These are phyloP conservation scores for Labroides dimidiatus DNA, from an alignment of 2,797 vertebrate genomes.

Conservation along the genomic window DNA sequence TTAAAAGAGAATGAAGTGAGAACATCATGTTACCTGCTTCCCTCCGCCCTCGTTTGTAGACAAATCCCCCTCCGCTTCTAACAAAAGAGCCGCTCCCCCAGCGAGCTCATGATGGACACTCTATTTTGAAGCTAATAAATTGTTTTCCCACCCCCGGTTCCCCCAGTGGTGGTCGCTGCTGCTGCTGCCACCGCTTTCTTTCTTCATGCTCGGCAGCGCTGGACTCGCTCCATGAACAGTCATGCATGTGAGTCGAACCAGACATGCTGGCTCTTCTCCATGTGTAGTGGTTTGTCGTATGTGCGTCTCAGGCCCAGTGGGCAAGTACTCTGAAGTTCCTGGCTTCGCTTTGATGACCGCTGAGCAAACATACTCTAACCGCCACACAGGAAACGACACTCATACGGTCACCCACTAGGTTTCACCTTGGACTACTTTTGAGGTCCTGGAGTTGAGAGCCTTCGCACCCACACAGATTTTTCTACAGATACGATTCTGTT, in stretches of 20 bases:
- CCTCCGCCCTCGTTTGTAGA: constrained; percentile 30
- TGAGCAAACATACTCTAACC: constrained; percentile 23
- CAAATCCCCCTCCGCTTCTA: constrained; percentile 24
- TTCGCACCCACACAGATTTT: too few relatives aligned
- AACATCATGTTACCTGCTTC: constrained; percentile 20
- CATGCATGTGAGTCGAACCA: constrained; percentile 35
- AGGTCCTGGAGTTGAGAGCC: not conserved
- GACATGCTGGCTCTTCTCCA: constrained; percentile 38
- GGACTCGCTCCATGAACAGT: constrained; percentile 46
- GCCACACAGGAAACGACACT: not conserved
- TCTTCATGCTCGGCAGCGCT: constrained; percentile 22
- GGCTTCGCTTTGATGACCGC: constrained; percentile 37
- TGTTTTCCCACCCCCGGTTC: constrained; percentile 42
- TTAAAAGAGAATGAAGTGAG: constrained; percentile 37
- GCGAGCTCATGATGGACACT: constrained; percentile 43
- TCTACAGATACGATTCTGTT: too few relatives aligned
- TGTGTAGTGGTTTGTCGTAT: constrained; percentile 13
- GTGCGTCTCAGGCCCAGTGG: constrained; percentile 22
- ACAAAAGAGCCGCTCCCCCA: constrained; percentile 42
- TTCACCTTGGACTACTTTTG: not conserved
- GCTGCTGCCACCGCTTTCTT: not conserved
- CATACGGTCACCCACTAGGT: not conserved
- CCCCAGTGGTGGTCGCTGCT: constrained; percentile 28
- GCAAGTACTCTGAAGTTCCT: constrained; percentile 7
- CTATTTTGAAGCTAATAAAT: constrained; percentile 60